phyloP scores from a whole-genome alignment of 2,888 invertebrate genomes.

The Nemoura dubitans region DNA sequence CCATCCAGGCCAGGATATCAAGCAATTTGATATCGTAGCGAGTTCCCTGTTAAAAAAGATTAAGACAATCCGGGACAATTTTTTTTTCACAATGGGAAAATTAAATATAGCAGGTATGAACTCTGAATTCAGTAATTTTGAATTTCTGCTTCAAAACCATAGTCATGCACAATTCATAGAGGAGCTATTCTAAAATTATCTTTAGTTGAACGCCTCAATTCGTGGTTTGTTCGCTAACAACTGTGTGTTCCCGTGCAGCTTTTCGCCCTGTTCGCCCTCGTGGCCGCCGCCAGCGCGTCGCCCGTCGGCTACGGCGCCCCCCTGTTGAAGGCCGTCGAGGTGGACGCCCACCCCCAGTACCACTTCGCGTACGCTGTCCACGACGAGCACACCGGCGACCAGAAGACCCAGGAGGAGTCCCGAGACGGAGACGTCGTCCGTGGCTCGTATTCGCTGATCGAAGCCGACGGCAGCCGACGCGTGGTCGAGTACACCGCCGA shows the following conservation, averaged over 20 bases:
- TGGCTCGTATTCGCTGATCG: constrained; percentile 46
- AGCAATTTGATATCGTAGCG: too few relatives aligned
- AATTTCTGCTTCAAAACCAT: too few relatives aligned
- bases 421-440: constrained; percentile 44
- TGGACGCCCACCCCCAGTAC: constrained; percentile 48
- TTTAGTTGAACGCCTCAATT: too few relatives aligned
- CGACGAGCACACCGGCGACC: constrained; percentile 46
- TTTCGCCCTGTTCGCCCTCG: constrained; percentile 48
- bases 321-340: constrained; percentile 41
- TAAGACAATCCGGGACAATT: too few relatives aligned
- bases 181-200: too few relatives aligned
- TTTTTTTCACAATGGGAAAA: too few relatives aligned
- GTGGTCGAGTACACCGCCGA: constrained; percentile 47
- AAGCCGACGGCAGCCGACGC: constrained; percentile 45
- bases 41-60: too few relatives aligned
- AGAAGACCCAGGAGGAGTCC: constrained; percentile 45
- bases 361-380: constrained; percentile 45
- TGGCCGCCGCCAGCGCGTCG: constrained; percentile 49
- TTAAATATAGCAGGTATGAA: too few relatives aligned
- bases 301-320: constrained; percentile 43
- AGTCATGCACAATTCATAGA: too few relatives aligned
- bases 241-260: constrained; percentile 36
- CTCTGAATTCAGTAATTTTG: too few relatives aligned
- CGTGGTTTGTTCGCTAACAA: not conserved
- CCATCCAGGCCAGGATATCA: too few relatives aligned